Evolutionary conservation across 2,888 invertebrate genomes (phyloP), one percentile per base, ranked within the genome.

Genomic region (Melipona bicolor): DNA sequence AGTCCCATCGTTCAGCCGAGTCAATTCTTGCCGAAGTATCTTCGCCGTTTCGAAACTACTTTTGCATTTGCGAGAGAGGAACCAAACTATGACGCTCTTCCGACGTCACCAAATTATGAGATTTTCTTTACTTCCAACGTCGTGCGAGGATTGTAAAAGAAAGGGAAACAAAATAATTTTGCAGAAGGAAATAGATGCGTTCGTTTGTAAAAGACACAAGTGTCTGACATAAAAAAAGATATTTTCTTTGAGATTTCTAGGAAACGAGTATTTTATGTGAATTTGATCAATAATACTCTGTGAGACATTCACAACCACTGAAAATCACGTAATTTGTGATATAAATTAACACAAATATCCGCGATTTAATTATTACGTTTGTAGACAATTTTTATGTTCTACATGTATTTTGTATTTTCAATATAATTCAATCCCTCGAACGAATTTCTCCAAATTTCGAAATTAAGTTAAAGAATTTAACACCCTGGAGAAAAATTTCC

Each of bases 1-100:
- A 67, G 84, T 64, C 79, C 76, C 75, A 70, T 84, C 84, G 32
- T 84, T 84, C 84, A 61, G 36, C 43, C 68, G 59, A 79, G 77
- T 79, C 84, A 62, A 74, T 85, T 84, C 71, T 62, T 79, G 50
- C 49, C 54, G 56, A 75, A 72, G 54, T 59, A 65, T 27, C 43
- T n/a, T 27, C 49, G 64, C 64, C 54, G 59, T 74, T 77, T 76
- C 49, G 11, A 61, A 61, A 61, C 21, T 59, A 54, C 52, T 27
- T 52, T 15, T n/a, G 11, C 43, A 27, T 59, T 32, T 19, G 17
- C 27, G 13, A n/a, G n/a, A 15, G 15, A 56, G 5, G 13, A 21
- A 56, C 15, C 13, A 15, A 15, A 56, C 15, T 56, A 5, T 13
- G 2, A n/a, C 13, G 13, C n/a, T 56, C n/a, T 56, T n/a, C 15